A percentile compares a stretch with the other conserved stretches of the same genome.
Evolutionary conservation across 2,888 invertebrate species (phyloP).

Genomic region (Pediacus dermestoides): DNA sequence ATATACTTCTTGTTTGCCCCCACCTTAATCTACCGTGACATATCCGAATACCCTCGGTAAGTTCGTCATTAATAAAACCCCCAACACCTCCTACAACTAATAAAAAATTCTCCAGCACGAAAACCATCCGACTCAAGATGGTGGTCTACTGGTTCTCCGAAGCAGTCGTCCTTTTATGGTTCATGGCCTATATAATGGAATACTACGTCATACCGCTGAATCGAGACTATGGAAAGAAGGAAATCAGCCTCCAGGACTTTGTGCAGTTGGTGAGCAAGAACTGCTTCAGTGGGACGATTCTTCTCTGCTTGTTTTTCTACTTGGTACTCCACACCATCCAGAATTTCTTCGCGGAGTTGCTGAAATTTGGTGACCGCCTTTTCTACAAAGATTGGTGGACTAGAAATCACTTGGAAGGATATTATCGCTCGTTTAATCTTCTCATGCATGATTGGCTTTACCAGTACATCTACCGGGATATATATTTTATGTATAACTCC

Average conservation of each 20-base stretch:
- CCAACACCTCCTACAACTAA: too few species aligned
- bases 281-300: constrained; percentile 69
- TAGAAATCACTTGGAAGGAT: constrained; percentile 72
- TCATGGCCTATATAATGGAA: constrained; percentile 76
- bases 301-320: constrained; percentile 62
- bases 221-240: constrained; percentile 57
- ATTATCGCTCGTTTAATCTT: constrained; percentile 93
- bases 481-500: constrained; percentile 55
- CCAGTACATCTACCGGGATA: constrained; percentile 80
- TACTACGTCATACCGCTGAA: constrained; percentile 70
- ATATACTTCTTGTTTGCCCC: constrained; percentile 88
- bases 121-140: too few species aligned
- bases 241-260: constrained; percentile 51
- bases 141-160: too few species aligned
- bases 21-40: constrained; percentile 79
- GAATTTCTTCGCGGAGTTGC: constrained; percentile 86
- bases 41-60: constrained; percentile 81
- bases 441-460: constrained; percentile 94
- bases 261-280: constrained; percentile 66
- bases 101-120: too few species aligned
- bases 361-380: constrained; percentile 82
- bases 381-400: constrained; percentile 96
- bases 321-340: constrained; percentile 86
- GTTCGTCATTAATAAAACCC: too few species aligned
- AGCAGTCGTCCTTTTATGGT: too few species aligned